These are phyloP conservation scores for Papilio aristodemus DNA, from an alignment of 1,140 invertebrate species.

Conservation along the genomic window DNA sequence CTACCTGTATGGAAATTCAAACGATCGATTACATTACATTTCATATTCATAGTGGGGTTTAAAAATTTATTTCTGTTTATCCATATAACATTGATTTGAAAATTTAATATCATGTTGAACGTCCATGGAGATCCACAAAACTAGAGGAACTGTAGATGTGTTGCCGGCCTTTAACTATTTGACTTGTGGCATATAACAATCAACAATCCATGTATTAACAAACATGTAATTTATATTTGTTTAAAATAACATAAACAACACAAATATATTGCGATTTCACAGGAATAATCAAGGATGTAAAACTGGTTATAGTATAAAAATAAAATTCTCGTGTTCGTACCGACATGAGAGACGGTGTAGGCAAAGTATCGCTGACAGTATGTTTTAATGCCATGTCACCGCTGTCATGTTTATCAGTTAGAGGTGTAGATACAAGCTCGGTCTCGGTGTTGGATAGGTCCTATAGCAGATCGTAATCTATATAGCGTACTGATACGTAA, in stretches of 20 bases:
- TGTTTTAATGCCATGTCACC: conserved; percentile 29
- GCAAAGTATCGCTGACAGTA: conserved; percentile 31
- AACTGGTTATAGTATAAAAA: conserved; percentile 30
- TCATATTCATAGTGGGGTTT: background rate
- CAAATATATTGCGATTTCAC: conserved; percentile 7
- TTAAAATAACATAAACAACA: conserved; percentile 9
- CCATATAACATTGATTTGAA: background rate
- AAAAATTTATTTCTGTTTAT: background rate
- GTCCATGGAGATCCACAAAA: no score
- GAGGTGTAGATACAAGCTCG: conserved; percentile 30
- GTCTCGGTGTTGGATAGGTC: conserved; percentile 27
- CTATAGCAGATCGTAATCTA: conserved; percentile 30
- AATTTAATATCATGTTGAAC: no score
- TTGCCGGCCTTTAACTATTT: no score
- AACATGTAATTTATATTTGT: no score
- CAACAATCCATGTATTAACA: no score
- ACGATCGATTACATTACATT: conserved; percentile 5
- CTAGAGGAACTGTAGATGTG: no score
- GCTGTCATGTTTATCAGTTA: conserved; percentile 33
- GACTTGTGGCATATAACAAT: no score
- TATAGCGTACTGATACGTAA: conserved; percentile 22
- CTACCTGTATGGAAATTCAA: background rate
- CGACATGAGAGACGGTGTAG: conserved; percentile 29
- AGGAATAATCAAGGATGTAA: conserved; percentile 22
- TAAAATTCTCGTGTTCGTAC: conserved; percentile 23